phyloP scores from a whole-genome alignment of 1,140 invertebrate genomes.

The Sipha flava region DNA sequence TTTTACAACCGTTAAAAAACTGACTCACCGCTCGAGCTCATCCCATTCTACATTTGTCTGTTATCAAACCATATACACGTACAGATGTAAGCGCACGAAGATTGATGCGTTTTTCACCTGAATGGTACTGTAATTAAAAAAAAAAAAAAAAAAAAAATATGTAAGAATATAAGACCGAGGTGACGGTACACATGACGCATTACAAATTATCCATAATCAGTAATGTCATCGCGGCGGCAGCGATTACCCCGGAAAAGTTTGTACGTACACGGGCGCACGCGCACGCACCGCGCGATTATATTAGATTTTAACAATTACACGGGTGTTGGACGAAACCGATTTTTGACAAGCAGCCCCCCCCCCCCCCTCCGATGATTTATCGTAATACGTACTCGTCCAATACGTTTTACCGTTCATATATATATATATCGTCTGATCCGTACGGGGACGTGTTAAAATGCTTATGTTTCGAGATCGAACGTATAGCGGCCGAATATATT shows the following conservation, averaged over 20 bases:
- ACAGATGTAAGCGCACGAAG: neutral
- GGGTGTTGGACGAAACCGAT: neutral
- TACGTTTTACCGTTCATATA: too few relatives aligned
- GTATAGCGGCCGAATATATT: too few relatives aligned
- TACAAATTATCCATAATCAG: constrained; percentile 25
- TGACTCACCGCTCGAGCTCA: neutral
- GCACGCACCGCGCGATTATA: neutral
- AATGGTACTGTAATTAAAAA: neutral
- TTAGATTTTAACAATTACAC: neutral
- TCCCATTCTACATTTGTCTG: neutral
- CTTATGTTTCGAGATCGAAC: too few relatives aligned
- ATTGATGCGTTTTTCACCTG: constrained; percentile 5
- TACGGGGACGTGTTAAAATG: too few relatives aligned
- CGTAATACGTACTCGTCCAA: too few relatives aligned
- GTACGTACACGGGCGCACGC: too few relatives aligned
- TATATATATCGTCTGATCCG: too few relatives aligned
- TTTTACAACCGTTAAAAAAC: neutral
- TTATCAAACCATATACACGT: neutral
- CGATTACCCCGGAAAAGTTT: neutral
- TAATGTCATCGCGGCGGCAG: neutral
- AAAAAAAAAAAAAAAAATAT: neutral
- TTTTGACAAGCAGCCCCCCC: neutral
- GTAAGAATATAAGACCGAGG: neutral
- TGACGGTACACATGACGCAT: neutral
- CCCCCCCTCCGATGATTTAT: too few relatives aligned